Base-by-base conservation (phyloP, 2,888 invertebrate genomes). In the Anaspis maculata region DNA sequence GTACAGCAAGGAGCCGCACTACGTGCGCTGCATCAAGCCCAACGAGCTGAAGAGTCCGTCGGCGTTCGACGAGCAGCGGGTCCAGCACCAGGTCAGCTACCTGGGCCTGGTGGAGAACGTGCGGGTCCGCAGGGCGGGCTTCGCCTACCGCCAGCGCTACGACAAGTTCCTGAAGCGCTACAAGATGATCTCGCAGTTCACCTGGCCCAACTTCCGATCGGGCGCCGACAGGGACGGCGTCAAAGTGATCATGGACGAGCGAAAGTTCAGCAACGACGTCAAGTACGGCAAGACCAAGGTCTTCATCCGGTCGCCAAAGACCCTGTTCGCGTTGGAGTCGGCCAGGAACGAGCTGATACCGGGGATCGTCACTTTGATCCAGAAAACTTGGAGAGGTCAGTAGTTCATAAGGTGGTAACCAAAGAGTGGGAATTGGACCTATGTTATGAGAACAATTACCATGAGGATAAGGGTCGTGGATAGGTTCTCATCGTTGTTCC, bases 21-120 rank as follows among this genome's bases (percentile, higher is more conserved):
- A 97, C 69, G 89, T 97, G 44, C 80, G 97, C 37, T 97, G 97
- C 64, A 83, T 97, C 56, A 97, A 97, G 58, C 97, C 97, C 14
- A 97, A 96, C 67, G 91, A 95, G 53, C 75, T 86, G 31, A 97
- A 97, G 70, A 83, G 89, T 21, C 80, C 94, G 0, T 73, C 76
- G 22, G 70, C 79, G 23, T 94, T 96, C 68, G 90, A 96, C 61
- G 79, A 83, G 9, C 82, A 86, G 58, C 74, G 92, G 52, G 74
- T 76, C 1, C 67, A 68, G 2, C 83, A 83, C 66, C 84, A 84
- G 57, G 83, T 83, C 13, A 71, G 78, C 37, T 96, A 96, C 68
- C 73, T 96, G 25, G 96, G 96, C 0, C 71, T 97, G 14, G 74
- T 96, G 32, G 96, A 97, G 70, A 96, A 96, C 69, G 90, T 96